Evolutionary conservation across 2,888 invertebrate genomes (phyloP).

Genomic region (Erebia ligea): DNA sequence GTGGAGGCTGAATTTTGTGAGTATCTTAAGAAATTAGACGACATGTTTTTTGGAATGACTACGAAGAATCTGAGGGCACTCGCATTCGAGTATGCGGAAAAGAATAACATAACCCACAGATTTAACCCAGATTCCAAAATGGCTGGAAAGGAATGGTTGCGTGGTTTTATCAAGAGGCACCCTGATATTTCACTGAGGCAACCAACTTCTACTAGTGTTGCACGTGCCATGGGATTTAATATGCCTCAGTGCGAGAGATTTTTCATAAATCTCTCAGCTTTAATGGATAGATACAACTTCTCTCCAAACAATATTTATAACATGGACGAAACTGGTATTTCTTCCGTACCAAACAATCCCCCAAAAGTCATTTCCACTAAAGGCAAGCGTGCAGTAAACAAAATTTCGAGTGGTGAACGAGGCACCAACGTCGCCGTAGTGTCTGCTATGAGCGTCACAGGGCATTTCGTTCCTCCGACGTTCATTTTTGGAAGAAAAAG

Average conservation of each 20-base stretch:
- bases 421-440: conserved; percentile 1
- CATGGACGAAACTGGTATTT: conserved; percentile 7
- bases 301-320: conserved; percentile 6
- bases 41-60: conserved; percentile 15
- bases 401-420: conserved; percentile 7
- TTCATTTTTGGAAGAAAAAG: too few relatives aligned
- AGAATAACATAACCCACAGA: conserved; percentile 10
- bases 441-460: conserved; percentile 1
- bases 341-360: conserved; percentile 6
- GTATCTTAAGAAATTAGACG: conserved; percentile 6
- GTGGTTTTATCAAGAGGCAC: conserved; percentile 4
- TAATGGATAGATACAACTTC: conserved; percentile 7
- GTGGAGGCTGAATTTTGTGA: conserved; percentile 3
- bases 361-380: conserved; percentile 5
- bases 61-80: conserved; percentile 9
- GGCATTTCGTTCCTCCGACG: too few relatives aligned
- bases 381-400: conserved; percentile 4
- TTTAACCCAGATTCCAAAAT: conserved; percentile 10
- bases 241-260: background rate
- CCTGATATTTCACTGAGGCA: background rate
- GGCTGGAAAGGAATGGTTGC: conserved; percentile 6
- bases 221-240: conserved; percentile 11
- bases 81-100: conserved; percentile 6
- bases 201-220: conserved; percentile 6
- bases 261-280: conserved; percentile 1